Conservation (phyloP, 1,140 invertebrate species). For the Pogonognathellus flavescens region DNA sequence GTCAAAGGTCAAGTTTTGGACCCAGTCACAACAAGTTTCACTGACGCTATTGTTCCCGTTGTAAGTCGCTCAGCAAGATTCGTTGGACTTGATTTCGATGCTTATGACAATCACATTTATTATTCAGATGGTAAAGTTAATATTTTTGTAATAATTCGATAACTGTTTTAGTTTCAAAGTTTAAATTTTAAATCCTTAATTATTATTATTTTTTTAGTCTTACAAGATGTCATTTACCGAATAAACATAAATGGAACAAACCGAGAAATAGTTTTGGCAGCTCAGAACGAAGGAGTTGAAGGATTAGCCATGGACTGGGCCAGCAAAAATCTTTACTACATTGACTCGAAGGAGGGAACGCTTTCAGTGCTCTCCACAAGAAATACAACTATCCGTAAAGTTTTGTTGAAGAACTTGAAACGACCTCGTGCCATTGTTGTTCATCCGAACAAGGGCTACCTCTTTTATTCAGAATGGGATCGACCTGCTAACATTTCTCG, state of each 20-base stretch:
- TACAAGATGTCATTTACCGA: constrained; percentile 96
- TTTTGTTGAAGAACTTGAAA: constrained; percentile 88
- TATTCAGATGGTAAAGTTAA: constrained; percentile 88
- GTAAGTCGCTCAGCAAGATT: constrained; percentile 92
- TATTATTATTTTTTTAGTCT: constrained; percentile 74
- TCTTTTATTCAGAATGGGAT: constrained; percentile 92
- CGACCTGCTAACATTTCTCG: constrained; percentile 94
- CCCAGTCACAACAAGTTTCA: constrained; percentile 90
- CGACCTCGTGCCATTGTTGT: constrained; percentile 94
- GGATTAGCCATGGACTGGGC: constrained; percentile 97
- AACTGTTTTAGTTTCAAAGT: no score
- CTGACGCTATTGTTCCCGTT: constrained; percentile 92
- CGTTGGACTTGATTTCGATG: constrained; percentile 97
- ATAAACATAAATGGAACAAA: constrained; percentile 89
- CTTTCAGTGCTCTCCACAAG: constrained; percentile 91
- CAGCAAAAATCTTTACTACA: constrained; percentile 95
- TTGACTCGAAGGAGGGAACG: constrained; percentile 95
- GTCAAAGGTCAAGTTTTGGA: constrained; percentile 95
- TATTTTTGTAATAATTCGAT: no score
- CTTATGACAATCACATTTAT: constrained; percentile 91
- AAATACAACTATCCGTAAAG: constrained; percentile 86
- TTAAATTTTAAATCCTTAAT: not conserved
- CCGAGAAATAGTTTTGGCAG: constrained; percentile 91
- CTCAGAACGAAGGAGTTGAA: constrained; percentile 97
- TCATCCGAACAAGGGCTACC: constrained; percentile 90